Percentiles rank a stretch among this genome's conserved stretches.
These are phyloP conservation scores for Pelecanoides urinatrix DNA, from an alignment of 2,113 vertebrate genomes.

Conservation along the genomic window DNA sequence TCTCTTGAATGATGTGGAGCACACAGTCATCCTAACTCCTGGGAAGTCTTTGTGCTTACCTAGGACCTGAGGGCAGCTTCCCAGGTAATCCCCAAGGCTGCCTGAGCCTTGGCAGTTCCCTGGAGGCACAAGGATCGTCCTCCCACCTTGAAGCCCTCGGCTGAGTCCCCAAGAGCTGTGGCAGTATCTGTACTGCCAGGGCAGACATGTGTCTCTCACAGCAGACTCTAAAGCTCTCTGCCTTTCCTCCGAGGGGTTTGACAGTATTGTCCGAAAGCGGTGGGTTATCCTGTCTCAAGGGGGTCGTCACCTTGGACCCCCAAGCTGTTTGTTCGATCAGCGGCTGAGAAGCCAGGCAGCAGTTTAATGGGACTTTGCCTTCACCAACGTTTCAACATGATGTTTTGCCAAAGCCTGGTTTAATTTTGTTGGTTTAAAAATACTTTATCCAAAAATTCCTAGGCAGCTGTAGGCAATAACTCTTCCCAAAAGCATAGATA, in stretches of 20 bases:
- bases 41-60: background rate
- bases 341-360: background rate
- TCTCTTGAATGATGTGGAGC: background rate
- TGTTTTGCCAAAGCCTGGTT: background rate
- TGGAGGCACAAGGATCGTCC: background rate
- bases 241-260: background rate
- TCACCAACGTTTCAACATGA: background rate
- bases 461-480: background rate
- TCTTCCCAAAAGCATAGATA: background rate
- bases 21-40: background rate
- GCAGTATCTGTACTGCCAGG: background rate
- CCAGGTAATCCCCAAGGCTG: background rate
- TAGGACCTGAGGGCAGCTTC: background rate
- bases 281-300: background rate
- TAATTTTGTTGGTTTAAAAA: background rate
- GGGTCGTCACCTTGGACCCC: background rate
- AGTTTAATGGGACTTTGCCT: background rate
- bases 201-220: background rate
- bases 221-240: background rate
- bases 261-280: background rate
- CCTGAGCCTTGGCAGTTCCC: background rate
- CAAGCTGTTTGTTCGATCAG: background rate
- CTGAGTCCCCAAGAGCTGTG: background rate
- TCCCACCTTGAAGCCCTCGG: background rate
- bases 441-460: background rate